Evolutionary conservation across 2,888 invertebrate genomes (phyloP), one percentile per base, ranked within the genome.

Genomic region (Aphodius granarius): DNA sequence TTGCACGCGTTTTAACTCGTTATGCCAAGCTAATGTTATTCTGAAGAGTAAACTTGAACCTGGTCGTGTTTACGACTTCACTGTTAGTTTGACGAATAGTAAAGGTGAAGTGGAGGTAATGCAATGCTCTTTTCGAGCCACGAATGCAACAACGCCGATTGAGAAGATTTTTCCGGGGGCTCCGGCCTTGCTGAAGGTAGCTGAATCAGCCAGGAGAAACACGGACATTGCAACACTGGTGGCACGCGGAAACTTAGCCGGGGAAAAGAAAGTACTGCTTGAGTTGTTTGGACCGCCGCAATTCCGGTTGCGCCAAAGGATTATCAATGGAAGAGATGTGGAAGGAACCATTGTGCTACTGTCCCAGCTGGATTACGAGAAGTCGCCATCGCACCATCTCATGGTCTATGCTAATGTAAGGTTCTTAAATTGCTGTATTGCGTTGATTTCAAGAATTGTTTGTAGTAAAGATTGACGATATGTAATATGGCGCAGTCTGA

Each of bases 361-460:
- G 74, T 94, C 94, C 73, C 91, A 93, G 79, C 88, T 97, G 82
- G 97, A 97, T 87, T 97, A 96, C 84, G 97, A 97, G 86, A 94
- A 92, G 73, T 94, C 94, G 86, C 95, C 95, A 73, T 94, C 96
- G 90, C 95, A 96, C 87, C 94, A 94, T 82, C 88, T 97, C 79
- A 94, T 94, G n/a, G 91, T 97, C 81, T 91, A 95, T 79, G 96
- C 96, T 17, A 93, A 95, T 90, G 97, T 97, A 91, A 91, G 94
- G 89, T 74, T 77, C 22, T 71, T n/a, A n/a, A n/a, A n/a, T n/a
- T n/a, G n/a, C n/a, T n/a, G n/a, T n/a, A n/a, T n/a, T n/a, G n/a
- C n/a, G n/a, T n/a, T n/a, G n/a, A n/a, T n/a, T n/a, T n/a, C n/a
- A n/a, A n/a, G n/a, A n/a, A n/a, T n/a, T n/a, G n/a, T n/a, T n/a